Percentiles rank a stretch among this genome's conserved stretches.
phyloP scores from a whole-genome alignment of 2,113 vertebrate genomes.

The Salvelinus fontinalis region DNA sequence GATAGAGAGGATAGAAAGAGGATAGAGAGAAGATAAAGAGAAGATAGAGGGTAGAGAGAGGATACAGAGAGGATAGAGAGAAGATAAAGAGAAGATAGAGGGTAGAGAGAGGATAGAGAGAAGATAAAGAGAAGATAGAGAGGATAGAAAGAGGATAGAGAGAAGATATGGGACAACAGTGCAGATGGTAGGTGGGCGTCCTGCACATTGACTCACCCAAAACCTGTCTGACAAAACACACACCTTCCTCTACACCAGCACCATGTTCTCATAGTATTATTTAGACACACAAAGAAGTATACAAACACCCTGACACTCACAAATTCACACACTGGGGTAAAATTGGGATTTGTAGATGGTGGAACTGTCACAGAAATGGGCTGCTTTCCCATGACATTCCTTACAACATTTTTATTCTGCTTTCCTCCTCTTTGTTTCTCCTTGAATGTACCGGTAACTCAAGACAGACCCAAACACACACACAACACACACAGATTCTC shows the following conservation, averaged over 20 bases:
- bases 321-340: neutral
- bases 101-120: neutral
- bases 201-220: constrained; percentile 7
- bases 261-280: too few relatives aligned
- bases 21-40: too few relatives aligned
- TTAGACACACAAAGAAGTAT: neutral
- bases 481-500: neutral
- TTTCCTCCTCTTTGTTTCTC: neutral
- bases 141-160: neutral
- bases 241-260: neutral
- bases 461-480: neutral
- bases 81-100: too few relatives aligned
- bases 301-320: neutral
- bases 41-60: too few relatives aligned
- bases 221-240: constrained; percentile 22
- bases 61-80: neutral
- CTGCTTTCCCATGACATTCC: too few relatives aligned
- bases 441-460: neutral
- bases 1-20: too few relatives aligned
- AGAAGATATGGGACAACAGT: neutral
- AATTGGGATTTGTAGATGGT: too few relatives aligned
- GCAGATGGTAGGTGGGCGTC: constrained; percentile 32
- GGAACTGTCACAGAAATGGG: too few relatives aligned
- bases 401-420: too few relatives aligned
- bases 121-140: neutral